Base-by-base conservation (phyloP, 2,113 vertebrate genomes). In the Scortum barcoo region DNA sequence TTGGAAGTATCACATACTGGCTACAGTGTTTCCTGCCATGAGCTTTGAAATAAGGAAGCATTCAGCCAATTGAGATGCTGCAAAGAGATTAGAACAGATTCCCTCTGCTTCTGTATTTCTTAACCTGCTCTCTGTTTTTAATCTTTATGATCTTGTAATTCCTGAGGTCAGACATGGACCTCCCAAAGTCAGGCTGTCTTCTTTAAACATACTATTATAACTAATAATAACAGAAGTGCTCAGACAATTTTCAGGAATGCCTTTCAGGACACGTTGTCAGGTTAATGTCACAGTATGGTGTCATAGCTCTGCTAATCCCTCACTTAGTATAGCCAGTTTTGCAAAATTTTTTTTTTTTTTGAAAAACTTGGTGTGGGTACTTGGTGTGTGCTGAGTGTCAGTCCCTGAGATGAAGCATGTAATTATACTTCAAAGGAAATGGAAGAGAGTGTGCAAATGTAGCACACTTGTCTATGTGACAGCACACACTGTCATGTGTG, bases 341-440 rank as follows among this genome's bases (percentile, higher is more conserved):
- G n/a, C 68, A 53, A 61, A 17, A 1, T 40, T 42, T 81, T 26
- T 63, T 54, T 65, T 50, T 62, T 51, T 73, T 38, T 22, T 60
- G 81, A 63, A 68, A 48, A 22, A 33, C 83, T 68, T 77, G 80
- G 84, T 72, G 80, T 61, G 66, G 66, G 67, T 61, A 40, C 44
- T 54, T 57, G 24, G 56, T 53, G 65, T 86, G 54, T 33, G 68
- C 42, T 46, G 28, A 16, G 12, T 89, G 83, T 83, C 78, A 80
- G 38, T 60, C 60, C 26, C 65, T 70, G 28, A 85, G 70, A 78
- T 53, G 75, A 89, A 81, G 61, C 73, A 28, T 86, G 76, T 83
- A 86, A 86, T 87, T 86, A 69, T 56, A 76, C 76, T 83, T 90
- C 61, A 86, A 88, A 90, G 71, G 66, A 65, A 83, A 67, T 33